Base-by-base conservation (phyloP, 2,888 invertebrate species). In the Galerucella nymphaeae region DNA sequence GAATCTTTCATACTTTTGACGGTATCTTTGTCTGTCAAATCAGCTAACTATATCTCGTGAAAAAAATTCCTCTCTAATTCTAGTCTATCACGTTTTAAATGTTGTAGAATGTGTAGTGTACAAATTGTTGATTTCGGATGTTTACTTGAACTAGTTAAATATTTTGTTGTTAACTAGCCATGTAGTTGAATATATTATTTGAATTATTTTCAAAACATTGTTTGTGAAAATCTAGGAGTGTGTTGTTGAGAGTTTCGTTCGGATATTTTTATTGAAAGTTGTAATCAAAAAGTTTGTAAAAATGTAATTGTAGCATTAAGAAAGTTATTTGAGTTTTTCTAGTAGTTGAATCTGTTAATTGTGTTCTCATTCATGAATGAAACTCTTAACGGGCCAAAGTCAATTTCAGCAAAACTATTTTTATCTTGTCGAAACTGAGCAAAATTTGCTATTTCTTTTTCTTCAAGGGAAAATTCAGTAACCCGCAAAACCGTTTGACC, bases 31-130 rank as follows among this genome's bases (percentile, higher is more conserved):
- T 79, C 79, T 79, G 79, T 78, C 76, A 71, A 78, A 69, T 78
- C 77, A 77, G 77, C 79, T 30, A 30, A 30, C 30, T 79, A 76
- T 79, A 75, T 75, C 76, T 77, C 64, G 72, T 77, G 76, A 63
- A 63, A 66, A 76, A 63, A 55, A 76, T 41, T 77, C 77, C 74
- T 75, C 78, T 79, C 75, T 77, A 74, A 75, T 73, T 73, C 75
- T 80, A 81, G 80, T 81, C 81, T 80, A 75, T 80, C 80, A 80
- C 79, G 77, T 79, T 81, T 80, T 80, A 76, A 78, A 80, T 80
- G 80, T 81, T 76, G 80, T 81, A 80, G 80, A 57, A 73, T 75
- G 75, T 76, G 71, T 74, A 70, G 61, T 68, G 64, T 61, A 65
- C 65, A 64, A 69, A 66, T 74, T 73, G 45, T 73, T 76, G 20